Base-by-base conservation (phyloP, 1,140 invertebrate species). In the Dinothrombium tinctorium region DNA sequence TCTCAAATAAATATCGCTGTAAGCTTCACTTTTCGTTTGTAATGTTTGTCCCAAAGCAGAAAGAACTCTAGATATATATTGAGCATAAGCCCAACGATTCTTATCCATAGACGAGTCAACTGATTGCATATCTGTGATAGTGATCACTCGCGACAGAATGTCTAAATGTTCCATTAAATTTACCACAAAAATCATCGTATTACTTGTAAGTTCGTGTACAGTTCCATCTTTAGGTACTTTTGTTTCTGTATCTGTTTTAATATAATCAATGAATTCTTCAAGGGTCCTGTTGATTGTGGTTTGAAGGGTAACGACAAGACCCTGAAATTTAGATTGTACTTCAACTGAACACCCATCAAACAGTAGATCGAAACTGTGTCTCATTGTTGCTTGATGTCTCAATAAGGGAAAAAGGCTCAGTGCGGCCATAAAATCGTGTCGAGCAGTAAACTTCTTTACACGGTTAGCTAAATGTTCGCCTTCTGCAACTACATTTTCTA, bases 141-240 rank as follows among this genome's bases (percentile, higher is more conserved):
- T 38, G 15, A 52, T 33, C 24, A 52, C 50, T 25, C 33, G 40
- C 9, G 45, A 45, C 17, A 52, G 39, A 26, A 52, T 49, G 37
- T 52, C 50, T 24, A 48, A 26, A 37, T 45, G 53, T 21, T 51
- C 49, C 12, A 73, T 67, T 36, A 87, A 61, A 51, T 83, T 77
- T 56, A 84, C 78, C 32, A 82, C 61, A 59, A 86, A 79, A 45
- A 83, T 73, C 31, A 87, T 55, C 26, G 89, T 81, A 58, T 92
- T 89, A 37, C 76, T 83, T 3, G 86, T 89, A 32, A 89, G 63
- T 60, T 95, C 83, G 56, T 90, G 86, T 19, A 95, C 87, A 1
- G 87, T 95, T 42, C 87, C 89, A 66, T 95, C 89, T 57, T 75
- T 78, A 0, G 89, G 83, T 51, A 89, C 68, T 48, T 73, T 72